These are phyloP conservation scores for Phymanthus crucifer DNA, from an alignment of 92 coral and sea anemone species.

Conservation along the genomic window DNA sequence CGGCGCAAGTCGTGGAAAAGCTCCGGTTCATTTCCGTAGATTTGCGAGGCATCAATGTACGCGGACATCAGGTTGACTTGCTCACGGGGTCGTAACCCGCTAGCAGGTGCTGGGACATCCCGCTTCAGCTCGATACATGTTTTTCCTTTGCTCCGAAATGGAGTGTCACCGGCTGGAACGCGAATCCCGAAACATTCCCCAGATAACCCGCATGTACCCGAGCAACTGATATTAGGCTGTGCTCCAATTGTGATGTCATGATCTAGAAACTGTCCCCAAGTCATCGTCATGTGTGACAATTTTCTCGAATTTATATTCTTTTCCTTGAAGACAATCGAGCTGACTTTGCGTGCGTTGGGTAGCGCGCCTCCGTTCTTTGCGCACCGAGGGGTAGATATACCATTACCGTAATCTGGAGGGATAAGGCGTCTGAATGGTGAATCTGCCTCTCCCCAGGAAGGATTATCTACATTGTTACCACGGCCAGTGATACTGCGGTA, in stretches of 20 bases:
- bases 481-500: slow-evolving; percentile 11
- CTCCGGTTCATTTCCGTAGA: not conserved
- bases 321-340: slow-evolving; percentile 14
- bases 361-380: not conserved
- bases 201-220: slow-evolving; percentile 9
- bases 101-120: slow-evolving; percentile 22
- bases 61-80: slow-evolving; percentile 16
- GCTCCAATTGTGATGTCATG: slow-evolving; percentile 22
- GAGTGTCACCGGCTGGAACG: slow-evolving; percentile 11
- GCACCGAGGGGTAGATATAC: slow-evolving; percentile 8
- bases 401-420: not conserved
- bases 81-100: not conserved
- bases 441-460: not conserved
- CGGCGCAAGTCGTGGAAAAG: slow-evolving; percentile 1
- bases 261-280: slow-evolving; percentile 26
- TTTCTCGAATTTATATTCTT: not conserved
- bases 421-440: slow-evolving; percentile 10
- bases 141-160: not conserved
- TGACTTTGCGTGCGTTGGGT: slow-evolving; percentile 31
- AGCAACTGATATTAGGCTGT: slow-evolving; percentile 5
- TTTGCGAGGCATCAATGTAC: slow-evolving; percentile 26
- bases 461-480: not conserved
- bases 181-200: slow-evolving; percentile 26
- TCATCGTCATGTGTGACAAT: slow-evolving; percentile 18
- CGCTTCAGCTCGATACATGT: slow-evolving; percentile 14